Conservation (phyloP, 2,888 invertebrate genomes). For the Pherbina coryleti region DNA sequence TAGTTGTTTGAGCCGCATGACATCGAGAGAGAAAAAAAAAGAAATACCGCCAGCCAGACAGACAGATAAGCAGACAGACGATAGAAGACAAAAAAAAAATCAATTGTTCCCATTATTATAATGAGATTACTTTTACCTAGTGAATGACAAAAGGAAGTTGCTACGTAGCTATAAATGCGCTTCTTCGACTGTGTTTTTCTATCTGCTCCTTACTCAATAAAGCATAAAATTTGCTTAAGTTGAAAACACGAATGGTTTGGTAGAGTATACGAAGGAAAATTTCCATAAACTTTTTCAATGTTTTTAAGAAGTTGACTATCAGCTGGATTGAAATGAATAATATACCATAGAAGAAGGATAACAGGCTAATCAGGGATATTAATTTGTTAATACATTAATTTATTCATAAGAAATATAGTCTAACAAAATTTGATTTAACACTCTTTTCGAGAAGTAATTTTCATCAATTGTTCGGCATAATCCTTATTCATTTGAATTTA, state of each 20-base stretch:
- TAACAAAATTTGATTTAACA: too few species aligned
- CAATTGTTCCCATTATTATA: constrained; percentile 69
- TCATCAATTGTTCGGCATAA: too few species aligned
- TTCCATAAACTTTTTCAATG: too few species aligned
- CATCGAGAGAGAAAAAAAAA: background rate
- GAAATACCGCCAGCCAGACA: background rate
- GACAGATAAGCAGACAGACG: constrained; percentile 40
- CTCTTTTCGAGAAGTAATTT: too few species aligned
- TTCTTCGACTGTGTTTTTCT: background rate
- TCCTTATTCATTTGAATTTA: too few species aligned
- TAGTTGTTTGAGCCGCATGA: background rate
- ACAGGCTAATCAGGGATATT: too few species aligned
- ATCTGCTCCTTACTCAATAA: background rate
- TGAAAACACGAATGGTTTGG: background rate
- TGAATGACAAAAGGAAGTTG: constrained; percentile 58
- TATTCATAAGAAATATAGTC: too few species aligned
- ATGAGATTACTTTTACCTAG: constrained; percentile 67
- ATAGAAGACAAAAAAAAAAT: constrained; percentile 65
- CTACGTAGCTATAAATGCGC: constrained; percentile 10
- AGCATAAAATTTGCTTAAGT: background rate
- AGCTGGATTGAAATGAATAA: too few species aligned
- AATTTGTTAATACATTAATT: too few species aligned
- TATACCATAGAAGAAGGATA: too few species aligned
- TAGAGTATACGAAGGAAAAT: too few species aligned
- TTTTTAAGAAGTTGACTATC: too few species aligned